phyloP scores from a whole-genome alignment of 2,113 vertebrate species.

The Aphelocoma coerulescens region DNA sequence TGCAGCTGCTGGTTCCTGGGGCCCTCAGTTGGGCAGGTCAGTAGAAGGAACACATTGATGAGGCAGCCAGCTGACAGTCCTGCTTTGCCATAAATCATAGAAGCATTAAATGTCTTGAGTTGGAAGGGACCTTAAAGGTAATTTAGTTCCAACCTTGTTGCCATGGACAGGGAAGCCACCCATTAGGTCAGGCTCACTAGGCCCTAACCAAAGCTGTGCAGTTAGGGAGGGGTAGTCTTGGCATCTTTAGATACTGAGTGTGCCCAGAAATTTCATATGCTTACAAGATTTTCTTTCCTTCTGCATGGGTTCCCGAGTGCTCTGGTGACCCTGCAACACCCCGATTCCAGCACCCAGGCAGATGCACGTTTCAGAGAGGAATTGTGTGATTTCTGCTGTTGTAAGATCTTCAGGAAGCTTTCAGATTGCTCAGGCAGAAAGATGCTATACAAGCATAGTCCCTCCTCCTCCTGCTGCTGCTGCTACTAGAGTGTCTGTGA shows the following conservation, averaged over 20 bases:
- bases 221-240: background rate
- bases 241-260: background rate
- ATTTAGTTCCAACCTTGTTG: background rate
- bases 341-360: background rate
- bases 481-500: background rate
- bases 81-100: background rate
- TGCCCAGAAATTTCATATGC: background rate
- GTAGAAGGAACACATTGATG: rapidly evolving
- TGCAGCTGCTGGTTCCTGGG: background rate
- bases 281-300: background rate
- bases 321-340: background rate
- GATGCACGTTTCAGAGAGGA: background rate
- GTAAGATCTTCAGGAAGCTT: background rate
- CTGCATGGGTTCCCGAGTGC: background rate
- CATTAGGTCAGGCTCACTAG: background rate
- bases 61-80: background rate
- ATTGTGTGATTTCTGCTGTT: background rate
- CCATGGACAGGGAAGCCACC: background rate
- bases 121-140: background rate
- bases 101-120: background rate
- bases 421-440: background rate
- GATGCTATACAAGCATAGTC: background rate
- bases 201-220: background rate
- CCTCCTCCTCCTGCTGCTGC: background rate
- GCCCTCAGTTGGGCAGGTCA: background rate